Evolutionary conservation across 2,113 vertebrate genomes (phyloP), one percentile per base, ranked within the genome.

Genomic region (Cygnus buccinator): DNA sequence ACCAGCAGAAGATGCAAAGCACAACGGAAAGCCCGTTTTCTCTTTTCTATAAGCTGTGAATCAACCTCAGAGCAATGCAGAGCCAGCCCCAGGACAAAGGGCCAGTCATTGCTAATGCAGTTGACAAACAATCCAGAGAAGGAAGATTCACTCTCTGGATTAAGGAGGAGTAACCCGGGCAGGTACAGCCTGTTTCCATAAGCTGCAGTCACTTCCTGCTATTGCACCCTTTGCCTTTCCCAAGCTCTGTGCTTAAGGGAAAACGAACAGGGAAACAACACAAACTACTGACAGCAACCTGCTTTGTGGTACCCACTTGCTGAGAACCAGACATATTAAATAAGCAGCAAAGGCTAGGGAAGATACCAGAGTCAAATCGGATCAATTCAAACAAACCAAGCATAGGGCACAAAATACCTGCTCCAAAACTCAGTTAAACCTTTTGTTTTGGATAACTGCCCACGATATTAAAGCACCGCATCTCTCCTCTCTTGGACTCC

Each of bases 391-490:
- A 57, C 39, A 87, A 87, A 78, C 1, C 46, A 11, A 21, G 46
- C 10, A 21, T 22, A 48, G 46, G 6, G 20, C 52, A 59, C 29
- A 35, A 6, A 66, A 22, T 9, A 25, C 23, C 57, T 84, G n/a
- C n/a, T 93, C 39, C 57, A 81, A 59, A 78, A 81, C 35, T 26
- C 39, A 65, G 63, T 31, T 13, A 73, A 52, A 52, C 16, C 12
- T 79, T 68, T 20, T 3, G 5, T 15, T 88, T 44, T 48, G 22
- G 22, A 0, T 44, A 61, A 75, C 31, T 7, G 55, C 41, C 44
- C 37, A 41, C 48, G 54, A 52, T 12, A 0, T 33, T 31, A 31
- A 0, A 2, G 19, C 46, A 62, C 3, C 4, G 1, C 28, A 46
- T 41, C 37, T 35, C 59, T 87, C 43, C 72, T 37, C 59, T 37